phyloP scores from a whole-genome alignment of 2,113 vertebrate species.

The Saccopteryx leptura region DNA sequence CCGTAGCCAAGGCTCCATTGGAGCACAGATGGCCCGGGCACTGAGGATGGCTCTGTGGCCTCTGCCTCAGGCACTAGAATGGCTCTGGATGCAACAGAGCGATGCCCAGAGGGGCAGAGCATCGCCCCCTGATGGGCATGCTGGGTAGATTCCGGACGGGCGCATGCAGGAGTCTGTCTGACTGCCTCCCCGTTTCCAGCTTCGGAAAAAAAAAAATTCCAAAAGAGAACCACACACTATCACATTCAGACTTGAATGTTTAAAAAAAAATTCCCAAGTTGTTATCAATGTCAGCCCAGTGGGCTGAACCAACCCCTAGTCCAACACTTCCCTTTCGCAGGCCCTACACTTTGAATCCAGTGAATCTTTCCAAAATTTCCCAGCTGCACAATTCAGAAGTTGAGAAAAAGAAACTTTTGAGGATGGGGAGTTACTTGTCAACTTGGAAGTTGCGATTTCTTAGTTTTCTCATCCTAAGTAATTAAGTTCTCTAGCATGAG shows the following conservation, averaged over 20 bases:
- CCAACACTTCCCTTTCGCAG: slow-evolving; percentile 38
- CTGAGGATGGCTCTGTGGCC: too few relatives aligned
- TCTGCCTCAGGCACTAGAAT: too few relatives aligned
- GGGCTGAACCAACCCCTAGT: slow-evolving; percentile 54
- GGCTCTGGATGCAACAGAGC: too few relatives aligned
- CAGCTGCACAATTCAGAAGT: slow-evolving; percentile 47
- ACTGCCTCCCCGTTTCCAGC: too few relatives aligned
- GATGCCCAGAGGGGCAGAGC: too few relatives aligned
- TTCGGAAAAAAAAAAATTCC: slow-evolving; percentile 81
- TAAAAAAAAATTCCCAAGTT: slow-evolving; percentile 25
- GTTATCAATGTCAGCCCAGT: not conserved
- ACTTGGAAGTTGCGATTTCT: slow-evolving; percentile 74
- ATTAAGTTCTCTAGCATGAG: slow-evolving; percentile 79
- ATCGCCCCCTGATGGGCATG: too few relatives aligned
- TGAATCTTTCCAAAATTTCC: slow-evolving; percentile 7
- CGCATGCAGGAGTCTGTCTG: too few relatives aligned
- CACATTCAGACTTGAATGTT: slow-evolving; percentile 40
- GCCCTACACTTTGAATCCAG: slow-evolving; percentile 12
- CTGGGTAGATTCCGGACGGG: too few relatives aligned
- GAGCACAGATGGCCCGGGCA: too few relatives aligned
- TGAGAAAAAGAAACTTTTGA: not conserved
- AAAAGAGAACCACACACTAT: slow-evolving; percentile 85
- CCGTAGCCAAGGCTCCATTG: too few relatives aligned
- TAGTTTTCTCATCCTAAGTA: slow-evolving; percentile 80
- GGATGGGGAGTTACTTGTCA: slow-evolving; percentile 83